Percentiles rank a stretch among this genome's conserved stretches.
Conservation (phyloP, 1,140 invertebrate genomes). For the Drosophila cardini region DNA sequence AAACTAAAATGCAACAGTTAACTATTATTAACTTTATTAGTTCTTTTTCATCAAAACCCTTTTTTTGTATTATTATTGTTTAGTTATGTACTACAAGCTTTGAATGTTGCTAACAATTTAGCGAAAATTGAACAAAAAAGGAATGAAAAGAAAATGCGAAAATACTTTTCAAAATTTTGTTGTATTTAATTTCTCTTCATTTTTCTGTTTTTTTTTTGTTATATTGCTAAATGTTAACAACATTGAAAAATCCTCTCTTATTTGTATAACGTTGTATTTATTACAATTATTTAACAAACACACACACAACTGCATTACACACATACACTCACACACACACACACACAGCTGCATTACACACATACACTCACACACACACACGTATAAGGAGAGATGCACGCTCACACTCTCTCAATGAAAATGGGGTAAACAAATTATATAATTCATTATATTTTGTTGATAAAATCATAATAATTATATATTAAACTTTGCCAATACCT, state of each 20-base stretch:
- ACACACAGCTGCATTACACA: constrained; percentile 35
- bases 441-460: constrained; percentile 74
- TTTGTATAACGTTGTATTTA: constrained; percentile 79
- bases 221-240: constrained; percentile 14
- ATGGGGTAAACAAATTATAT: constrained; percentile 43
- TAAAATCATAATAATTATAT: constrained; percentile 66
- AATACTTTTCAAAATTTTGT: constrained; percentile 32
- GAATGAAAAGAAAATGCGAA: constrained; percentile 8
- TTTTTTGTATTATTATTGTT: constrained; percentile 78
- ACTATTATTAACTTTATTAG: constrained; percentile 22
- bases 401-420: constrained; percentile 36
- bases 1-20: constrained; percentile 54
- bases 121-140: constrained; percentile 4
- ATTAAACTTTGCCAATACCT: constrained; percentile 71
- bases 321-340: constrained; percentile 27
- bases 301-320: constrained; percentile 29
- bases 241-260: constrained; percentile 67
- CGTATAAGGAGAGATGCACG: constrained; percentile 30
- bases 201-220: too few species aligned
- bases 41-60: constrained; percentile 35
- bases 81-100: constrained; percentile 50
- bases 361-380: constrained; percentile 28
- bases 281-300: constrained; percentile 62
- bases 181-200: constrained; percentile 57
- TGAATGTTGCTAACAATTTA: constrained; percentile 21